These are phyloP conservation scores for Nannoperca obscura DNA, from an alignment of 2,797 vertebrate genomes.

Conservation along the genomic window DNA sequence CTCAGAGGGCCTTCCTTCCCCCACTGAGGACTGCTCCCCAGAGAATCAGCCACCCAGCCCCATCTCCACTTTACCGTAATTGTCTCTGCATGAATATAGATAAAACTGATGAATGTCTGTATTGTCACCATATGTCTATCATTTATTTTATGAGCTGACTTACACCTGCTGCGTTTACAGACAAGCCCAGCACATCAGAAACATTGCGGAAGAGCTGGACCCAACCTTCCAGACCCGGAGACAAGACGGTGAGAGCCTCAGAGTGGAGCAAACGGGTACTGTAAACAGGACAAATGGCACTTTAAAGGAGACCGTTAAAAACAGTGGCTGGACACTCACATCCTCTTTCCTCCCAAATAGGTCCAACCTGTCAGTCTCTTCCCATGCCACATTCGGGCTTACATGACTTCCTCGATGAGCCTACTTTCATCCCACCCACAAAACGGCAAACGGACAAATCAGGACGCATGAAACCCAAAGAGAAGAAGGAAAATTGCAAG, in stretches of 20 bases:
- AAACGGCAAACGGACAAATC: slow-evolving; percentile 85
- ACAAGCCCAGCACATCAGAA: slow-evolving; percentile 74
- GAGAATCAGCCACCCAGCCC: slow-evolving; percentile 77
- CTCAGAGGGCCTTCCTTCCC: slow-evolving; percentile 83
- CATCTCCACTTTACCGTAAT: slow-evolving; percentile 67
- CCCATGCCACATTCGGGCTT: slow-evolving; percentile 56
- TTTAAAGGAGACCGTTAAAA: background rate
- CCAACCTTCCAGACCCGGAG: slow-evolving; percentile 85
- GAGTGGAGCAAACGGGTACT: slow-evolving; percentile 65
- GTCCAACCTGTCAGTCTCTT: slow-evolving; percentile 50
- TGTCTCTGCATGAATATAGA: background rate
- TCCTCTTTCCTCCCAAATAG: slow-evolving; percentile 45
- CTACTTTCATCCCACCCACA: slow-evolving; percentile 86
- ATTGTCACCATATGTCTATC: background rate
- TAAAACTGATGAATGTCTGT: background rate
- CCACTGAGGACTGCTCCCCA: slow-evolving; percentile 79
- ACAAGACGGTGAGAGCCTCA: slow-evolving; percentile 43
- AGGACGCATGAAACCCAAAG: slow-evolving; percentile 82
- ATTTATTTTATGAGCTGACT: background rate
- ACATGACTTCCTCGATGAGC: slow-evolving; percentile 80
- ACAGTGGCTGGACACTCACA: slow-evolving; percentile 23
- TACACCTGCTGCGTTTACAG: slow-evolving; percentile 55
- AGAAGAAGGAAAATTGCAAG: slow-evolving; percentile 89
- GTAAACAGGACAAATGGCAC: background rate
- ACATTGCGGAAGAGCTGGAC: slow-evolving; percentile 86